Evolutionary conservation across 1,140 invertebrate species (phyloP), one percentile per base, ranked within the genome.

Genomic region (Liolophura sinensis): DNA sequence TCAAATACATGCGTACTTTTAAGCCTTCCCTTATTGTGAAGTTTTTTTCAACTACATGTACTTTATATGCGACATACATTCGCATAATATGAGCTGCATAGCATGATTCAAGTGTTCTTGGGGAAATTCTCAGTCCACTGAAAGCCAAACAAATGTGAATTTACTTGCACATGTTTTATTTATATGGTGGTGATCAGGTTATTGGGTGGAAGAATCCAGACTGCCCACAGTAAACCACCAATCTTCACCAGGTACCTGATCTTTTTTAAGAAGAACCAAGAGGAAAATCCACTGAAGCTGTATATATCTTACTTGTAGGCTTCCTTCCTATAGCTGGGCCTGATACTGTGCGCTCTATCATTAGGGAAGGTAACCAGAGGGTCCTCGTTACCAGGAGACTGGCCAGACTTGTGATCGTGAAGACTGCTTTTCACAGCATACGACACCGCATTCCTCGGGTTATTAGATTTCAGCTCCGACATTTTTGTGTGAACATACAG

Each of bases 291-390:
- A 60, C 40, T 18, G 31, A 24, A 47, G 50, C n/a, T 27, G 7
- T 62, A 18, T 22, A 16, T 52, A 77, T 46, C 76, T 75, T 72
- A 85, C 83, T 75, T 78, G 70, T 76, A 85, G 55, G 66, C 72
- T 63, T 81, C 71, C 20, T 79, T 65, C 60, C 74, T 65, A 11
- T 78, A 71, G 60, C 70, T 77, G 16, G 84, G 81, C 49, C 82
- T 63, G 15, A 85, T 77, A 62, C 84, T 85, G 22, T 74, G 70
- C 15, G 82, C 75, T 27, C 82, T 60, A 69, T 85, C 84, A 76
- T 85, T 85, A 11, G 84, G 84, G 65, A 84, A 83, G 5, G 84
- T 78, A 16, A 85, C 76, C 60, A 71, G 73, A 9, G 63, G 46
- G 56, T 72, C 68, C 57, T 72, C 70, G 11, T 64, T 56, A n/a